Evolutionary conservation across 2,113 vertebrate species (phyloP).

Genomic region (Agapornis roseicollis): DNA sequence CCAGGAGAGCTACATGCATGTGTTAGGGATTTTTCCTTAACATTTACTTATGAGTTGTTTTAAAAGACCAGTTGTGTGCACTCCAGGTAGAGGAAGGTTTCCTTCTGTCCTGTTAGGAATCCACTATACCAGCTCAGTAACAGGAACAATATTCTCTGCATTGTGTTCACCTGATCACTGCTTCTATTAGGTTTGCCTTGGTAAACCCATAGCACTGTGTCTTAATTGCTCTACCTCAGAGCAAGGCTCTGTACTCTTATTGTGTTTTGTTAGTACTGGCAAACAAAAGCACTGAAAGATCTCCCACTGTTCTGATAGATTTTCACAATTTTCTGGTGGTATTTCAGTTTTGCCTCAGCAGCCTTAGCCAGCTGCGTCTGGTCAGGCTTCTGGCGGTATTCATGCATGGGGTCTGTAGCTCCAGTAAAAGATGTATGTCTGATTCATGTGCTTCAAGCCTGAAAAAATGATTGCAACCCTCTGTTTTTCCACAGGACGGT

Average conservation of each 20-base stretch:
- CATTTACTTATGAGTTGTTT: background rate
- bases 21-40: background rate
- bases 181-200: background rate
- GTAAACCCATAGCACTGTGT: background rate
- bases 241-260: background rate
- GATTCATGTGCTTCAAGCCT: background rate
- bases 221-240: background rate
- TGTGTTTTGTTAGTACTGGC: background rate
- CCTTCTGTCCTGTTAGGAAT: background rate
- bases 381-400: background rate
- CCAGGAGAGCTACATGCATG: accelerated
- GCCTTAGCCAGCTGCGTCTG: background rate
- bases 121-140: background rate
- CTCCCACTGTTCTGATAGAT: background rate
- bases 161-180: background rate
- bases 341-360: background rate
- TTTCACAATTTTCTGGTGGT: background rate
- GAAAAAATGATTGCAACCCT: background rate
- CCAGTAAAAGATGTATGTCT: background rate
- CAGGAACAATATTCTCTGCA: background rate
- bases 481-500: background rate
- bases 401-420: background rate
- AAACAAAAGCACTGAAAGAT: background rate
- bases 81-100: background rate
- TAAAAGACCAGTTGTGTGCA: background rate